phyloP scores from a whole-genome alignment of 2,797 vertebrate genomes.

The Heterohyrax brucei region DNA sequence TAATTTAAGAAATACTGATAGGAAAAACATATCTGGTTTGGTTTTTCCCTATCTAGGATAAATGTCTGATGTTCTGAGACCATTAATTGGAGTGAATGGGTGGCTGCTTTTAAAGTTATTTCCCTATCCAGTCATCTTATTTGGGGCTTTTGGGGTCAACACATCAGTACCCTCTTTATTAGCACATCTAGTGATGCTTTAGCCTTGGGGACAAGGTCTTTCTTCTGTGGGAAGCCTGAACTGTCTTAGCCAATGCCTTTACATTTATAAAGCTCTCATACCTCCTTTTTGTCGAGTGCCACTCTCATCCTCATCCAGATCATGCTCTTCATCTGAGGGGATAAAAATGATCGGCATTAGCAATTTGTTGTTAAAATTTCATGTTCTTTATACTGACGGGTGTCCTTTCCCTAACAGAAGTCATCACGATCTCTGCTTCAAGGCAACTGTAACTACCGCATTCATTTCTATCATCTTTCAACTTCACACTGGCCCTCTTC shows the following conservation, averaged over 20 bases:
- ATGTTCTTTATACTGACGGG: background rate
- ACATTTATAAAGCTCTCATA: slow-evolving; percentile 42
- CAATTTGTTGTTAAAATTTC: background rate
- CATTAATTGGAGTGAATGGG: slow-evolving; percentile 59
- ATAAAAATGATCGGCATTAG: slow-evolving; percentile 53
- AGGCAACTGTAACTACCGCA: background rate
- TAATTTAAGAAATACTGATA: slow-evolving; percentile 83
- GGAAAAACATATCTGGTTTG: slow-evolving; percentile 77
- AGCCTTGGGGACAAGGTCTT: background rate
- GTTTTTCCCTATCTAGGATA: slow-evolving; percentile 64
- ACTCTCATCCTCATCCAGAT: background rate
- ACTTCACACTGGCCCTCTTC: background rate
- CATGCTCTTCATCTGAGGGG: slow-evolving; percentile 88
- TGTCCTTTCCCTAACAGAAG: slow-evolving; percentile 46
- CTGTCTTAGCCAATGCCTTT: background rate
- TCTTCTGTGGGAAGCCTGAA: background rate
- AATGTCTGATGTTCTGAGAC: slow-evolving; percentile 42
- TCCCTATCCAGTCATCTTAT: slow-evolving; percentile 1
- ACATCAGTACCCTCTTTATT: background rate
- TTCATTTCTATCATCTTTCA: background rate
- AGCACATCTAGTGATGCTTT: background rate
- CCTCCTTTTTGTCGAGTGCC: slow-evolving; percentile 54
- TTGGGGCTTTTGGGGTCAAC: background rate
- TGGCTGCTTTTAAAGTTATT: slow-evolving; percentile 52
- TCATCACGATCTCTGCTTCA: background rate